phyloP scores from a whole-genome alignment of 2,113 vertebrate species.

The Rhea americana region DNA sequence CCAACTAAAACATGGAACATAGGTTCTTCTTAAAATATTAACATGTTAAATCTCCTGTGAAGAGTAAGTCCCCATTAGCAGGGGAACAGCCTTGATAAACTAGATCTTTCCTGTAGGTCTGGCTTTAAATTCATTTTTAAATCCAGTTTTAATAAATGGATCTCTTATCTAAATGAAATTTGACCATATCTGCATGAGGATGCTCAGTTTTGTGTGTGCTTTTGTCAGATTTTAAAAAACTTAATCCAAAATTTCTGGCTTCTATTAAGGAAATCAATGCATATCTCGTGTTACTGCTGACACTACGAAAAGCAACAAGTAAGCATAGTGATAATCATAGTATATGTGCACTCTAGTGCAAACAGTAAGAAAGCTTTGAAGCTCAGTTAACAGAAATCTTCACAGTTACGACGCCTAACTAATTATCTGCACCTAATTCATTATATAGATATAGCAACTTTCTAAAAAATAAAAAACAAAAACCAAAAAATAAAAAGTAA shows the following conservation, averaged over 20 bases:
- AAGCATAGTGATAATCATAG: not conserved
- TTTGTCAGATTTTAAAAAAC: not conserved
- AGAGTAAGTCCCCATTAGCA: not conserved
- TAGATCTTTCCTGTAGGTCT: not conserved
- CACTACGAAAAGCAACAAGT: not conserved
- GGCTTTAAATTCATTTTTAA: not conserved
- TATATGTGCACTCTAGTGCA: not conserved
- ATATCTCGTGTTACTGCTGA: not conserved
- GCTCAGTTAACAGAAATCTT: constrained; percentile 62
- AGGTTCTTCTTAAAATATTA: not conserved
- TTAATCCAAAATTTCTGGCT: not conserved
- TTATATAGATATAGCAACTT: constrained; percentile 45
- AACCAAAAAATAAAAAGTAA: too few relatives aligned
- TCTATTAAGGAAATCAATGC: not conserved
- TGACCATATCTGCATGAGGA: fast-evolving
- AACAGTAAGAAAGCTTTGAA: constrained; percentile 48
- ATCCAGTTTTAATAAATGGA: not conserved
- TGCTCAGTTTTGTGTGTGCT: not conserved
- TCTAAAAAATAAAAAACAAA: not conserved
- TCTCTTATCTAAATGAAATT: not conserved
- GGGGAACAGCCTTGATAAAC: not conserved
- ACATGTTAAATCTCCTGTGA: not conserved
- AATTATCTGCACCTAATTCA: constrained; percentile 62
- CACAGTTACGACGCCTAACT: constrained; percentile 9
- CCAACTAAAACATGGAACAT: not conserved